Percentiles rank a stretch among this genome's conserved stretches.
phyloP scores from a whole-genome alignment of 2,797 vertebrate species.

The Squalus acanthias region DNA sequence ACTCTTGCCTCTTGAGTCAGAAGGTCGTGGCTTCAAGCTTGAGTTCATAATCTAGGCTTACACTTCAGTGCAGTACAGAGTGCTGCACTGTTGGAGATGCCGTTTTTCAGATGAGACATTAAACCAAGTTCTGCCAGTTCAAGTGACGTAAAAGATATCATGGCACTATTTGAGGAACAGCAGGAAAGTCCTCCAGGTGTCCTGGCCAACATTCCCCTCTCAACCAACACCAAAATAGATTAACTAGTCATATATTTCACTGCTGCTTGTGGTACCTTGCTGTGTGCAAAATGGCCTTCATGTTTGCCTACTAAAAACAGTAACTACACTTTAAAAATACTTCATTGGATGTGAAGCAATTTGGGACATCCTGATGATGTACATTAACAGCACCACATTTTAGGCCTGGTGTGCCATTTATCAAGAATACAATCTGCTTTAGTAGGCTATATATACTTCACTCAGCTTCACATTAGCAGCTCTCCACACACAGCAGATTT shows the following conservation, averaged over 20 bases:
- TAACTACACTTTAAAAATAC: too few relatives aligned
- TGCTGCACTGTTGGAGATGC: not conserved
- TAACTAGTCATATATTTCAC: too few relatives aligned
- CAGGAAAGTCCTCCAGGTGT: not conserved
- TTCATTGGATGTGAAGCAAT: too few relatives aligned
- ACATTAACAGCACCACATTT: not conserved
- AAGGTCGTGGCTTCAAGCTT: not conserved
- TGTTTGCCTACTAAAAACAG: not conserved
- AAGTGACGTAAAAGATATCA: not conserved
- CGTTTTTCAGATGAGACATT: not conserved
- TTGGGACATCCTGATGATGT: too few relatives aligned
- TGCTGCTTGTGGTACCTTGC: not conserved
- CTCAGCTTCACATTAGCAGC: not conserved
- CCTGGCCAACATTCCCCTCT: not conserved
- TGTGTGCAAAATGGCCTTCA: not conserved
- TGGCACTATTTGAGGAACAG: not conserved
- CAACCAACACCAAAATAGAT: not conserved
- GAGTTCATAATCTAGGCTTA: not conserved
- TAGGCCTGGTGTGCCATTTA: not conserved
- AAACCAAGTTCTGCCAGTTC: not conserved
- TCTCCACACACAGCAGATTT: not conserved
- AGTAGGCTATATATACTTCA: not conserved
- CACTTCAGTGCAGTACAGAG: not conserved
- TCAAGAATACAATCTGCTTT: not conserved
- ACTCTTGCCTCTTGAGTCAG: not conserved